A percentile compares a stretch with the other conserved stretches of the same genome.
These are phyloP conservation scores for Anastrepha ludens DNA, from an alignment of 1,140 invertebrate genomes.

Conservation along the genomic window DNA sequence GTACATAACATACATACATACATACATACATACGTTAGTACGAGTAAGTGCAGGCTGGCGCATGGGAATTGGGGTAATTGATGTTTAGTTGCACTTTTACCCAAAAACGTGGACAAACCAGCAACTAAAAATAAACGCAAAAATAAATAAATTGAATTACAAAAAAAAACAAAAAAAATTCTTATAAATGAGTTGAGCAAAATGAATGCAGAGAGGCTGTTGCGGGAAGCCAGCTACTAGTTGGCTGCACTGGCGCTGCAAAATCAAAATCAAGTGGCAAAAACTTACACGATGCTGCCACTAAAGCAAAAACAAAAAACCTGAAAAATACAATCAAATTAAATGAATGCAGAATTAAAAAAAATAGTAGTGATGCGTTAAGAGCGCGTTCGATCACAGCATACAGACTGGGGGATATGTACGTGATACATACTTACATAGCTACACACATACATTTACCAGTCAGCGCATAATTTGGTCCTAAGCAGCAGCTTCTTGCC, in stretches of 20 bases:
- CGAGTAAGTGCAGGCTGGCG: constrained; percentile 43
- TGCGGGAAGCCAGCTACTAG: neutral
- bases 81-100: constrained; percentile 72
- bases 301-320: neutral
- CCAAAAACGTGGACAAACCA: constrained; percentile 66
- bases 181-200: neutral
- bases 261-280: constrained; percentile 20
- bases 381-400: constrained; percentile 19
- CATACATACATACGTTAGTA: neutral
- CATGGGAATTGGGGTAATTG: constrained; percentile 72
- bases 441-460: neutral
- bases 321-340: neutral
- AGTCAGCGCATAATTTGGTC: neutral
- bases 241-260: constrained; percentile 7
- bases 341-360: neutral
- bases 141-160: constrained; percentile 4
- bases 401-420: neutral
- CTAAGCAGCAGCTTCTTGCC: neutral
- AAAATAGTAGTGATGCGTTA: constrained; percentile 15
- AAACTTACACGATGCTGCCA: neutral
- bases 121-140: constrained; percentile 28
- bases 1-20: neutral
- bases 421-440: neutral
- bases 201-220: neutral
- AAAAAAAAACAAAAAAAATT: neutral